Evolutionary conservation across 1,140 invertebrate genomes (phyloP).

Genomic region (Hylyphantes graminicola): DNA sequence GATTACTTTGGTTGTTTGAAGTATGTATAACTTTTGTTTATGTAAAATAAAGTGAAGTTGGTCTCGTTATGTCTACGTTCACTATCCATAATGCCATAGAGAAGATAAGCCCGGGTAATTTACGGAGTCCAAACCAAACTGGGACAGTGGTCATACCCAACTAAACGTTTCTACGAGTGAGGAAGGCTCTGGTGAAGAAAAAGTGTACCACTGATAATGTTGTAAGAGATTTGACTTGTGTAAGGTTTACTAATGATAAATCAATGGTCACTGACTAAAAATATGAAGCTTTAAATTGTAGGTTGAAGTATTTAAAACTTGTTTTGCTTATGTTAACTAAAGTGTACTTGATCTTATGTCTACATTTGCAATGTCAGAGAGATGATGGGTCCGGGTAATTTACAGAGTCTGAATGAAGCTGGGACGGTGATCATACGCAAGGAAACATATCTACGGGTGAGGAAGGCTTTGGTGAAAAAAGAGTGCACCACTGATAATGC

Average conservation of each 20-base stretch:
- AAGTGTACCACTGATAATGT: conserved; percentile 28
- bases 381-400: no score
- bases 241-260: not conserved
- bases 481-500: conserved; percentile 27
- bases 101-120: not conserved
- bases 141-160: conserved; percentile 19
- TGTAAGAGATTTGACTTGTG: not conserved
- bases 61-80: conserved; percentile 10
- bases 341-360: no score
- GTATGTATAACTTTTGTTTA: no score
- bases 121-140: not conserved
- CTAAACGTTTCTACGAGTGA: conserved; percentile 15
- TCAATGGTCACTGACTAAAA: no score
- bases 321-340: no score
- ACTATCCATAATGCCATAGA: conserved; percentile 19
- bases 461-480: conserved; percentile 26
- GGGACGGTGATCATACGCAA: conserved; percentile 11
- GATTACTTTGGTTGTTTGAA: no score
- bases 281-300: no score
- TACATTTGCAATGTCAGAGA: no score
- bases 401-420: no score
- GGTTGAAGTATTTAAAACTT: no score
- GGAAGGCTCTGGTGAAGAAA: conserved; percentile 22
- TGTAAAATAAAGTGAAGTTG: no score
- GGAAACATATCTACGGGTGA: conserved; percentile 12